Evolutionary conservation across 2,888 invertebrate genomes (phyloP).

Genomic region (Drosophila atripex): DNA sequence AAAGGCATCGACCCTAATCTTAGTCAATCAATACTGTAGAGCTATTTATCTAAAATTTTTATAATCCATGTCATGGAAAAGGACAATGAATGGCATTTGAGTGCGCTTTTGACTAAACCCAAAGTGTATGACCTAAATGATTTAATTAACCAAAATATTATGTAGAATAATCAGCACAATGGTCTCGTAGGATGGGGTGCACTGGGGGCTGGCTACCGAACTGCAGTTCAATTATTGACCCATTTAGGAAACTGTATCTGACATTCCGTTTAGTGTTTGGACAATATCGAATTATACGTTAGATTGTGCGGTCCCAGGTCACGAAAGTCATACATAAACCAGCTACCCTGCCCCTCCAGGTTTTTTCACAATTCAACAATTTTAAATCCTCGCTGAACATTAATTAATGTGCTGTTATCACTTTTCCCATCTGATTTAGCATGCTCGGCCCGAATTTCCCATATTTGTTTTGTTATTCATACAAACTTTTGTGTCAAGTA

Average conservation of each 20-base stretch:
- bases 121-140: conserved; percentile 60
- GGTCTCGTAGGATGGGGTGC: conserved; percentile 19
- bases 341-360: background rate
- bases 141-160: conserved; percentile 72
- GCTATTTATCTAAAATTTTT: background rate
- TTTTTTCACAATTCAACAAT: conserved; percentile 13
- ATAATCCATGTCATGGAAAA: conserved; percentile 39
- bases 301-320: conserved; percentile 50
- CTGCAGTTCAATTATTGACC: conserved; percentile 39
- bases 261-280: conserved; percentile 34
- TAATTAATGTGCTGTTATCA: conserved; percentile 26
- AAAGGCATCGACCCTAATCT: background rate
- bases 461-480: conserved; percentile 37
- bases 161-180: conserved; percentile 48
- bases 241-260: conserved; percentile 45
- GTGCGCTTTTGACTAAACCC: conserved; percentile 20
- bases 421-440: background rate
- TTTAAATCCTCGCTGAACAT: conserved; percentile 28
- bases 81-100: conserved; percentile 66
- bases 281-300: conserved; percentile 61
- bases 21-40: background rate
- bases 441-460: conserved; percentile 2
- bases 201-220: conserved; percentile 8
- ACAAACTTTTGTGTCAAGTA: conserved; percentile 34
- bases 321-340: conserved; percentile 17